phyloP scores from a whole-genome alignment of 2,113 vertebrate genomes.

The Pteronura brasiliensis region DNA sequence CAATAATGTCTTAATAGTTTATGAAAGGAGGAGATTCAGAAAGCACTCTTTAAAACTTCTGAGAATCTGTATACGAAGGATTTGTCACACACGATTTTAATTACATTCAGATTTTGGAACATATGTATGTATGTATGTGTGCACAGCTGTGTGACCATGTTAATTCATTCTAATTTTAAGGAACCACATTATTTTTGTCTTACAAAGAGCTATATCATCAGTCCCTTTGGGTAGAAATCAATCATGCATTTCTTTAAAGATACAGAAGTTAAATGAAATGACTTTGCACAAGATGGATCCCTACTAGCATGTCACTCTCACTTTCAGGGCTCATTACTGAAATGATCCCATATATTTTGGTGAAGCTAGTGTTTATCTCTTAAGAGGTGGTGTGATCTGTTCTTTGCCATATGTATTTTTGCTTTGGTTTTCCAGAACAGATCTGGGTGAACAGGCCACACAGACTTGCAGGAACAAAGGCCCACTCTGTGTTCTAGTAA shows the following conservation, averaged over 20 bases:
- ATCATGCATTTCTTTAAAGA: background rate
- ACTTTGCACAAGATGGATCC: background rate
- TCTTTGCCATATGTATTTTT: background rate
- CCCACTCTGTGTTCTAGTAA: no score
- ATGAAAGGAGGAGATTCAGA: background rate
- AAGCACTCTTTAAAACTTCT: background rate
- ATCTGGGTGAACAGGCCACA: background rate
- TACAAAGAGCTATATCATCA: background rate
- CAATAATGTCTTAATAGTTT: background rate
- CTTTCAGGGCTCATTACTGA: background rate
- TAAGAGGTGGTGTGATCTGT: background rate
- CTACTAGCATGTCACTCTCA: background rate
- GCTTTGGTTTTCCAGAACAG: background rate
- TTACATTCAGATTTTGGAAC: background rate
- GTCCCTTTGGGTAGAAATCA: background rate
- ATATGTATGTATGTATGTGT: background rate
- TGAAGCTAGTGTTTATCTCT: background rate
- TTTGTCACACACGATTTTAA: background rate
- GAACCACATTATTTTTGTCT: background rate
- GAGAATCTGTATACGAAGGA: background rate
- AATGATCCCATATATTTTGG: background rate
- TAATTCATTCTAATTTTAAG: background rate
- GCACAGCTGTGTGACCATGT: background rate
- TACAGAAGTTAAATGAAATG: background rate
- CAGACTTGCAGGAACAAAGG: background rate